Evolutionary conservation across 2,797 vertebrate species (phyloP).

Genomic region (Fistularia commersonii): DNA sequence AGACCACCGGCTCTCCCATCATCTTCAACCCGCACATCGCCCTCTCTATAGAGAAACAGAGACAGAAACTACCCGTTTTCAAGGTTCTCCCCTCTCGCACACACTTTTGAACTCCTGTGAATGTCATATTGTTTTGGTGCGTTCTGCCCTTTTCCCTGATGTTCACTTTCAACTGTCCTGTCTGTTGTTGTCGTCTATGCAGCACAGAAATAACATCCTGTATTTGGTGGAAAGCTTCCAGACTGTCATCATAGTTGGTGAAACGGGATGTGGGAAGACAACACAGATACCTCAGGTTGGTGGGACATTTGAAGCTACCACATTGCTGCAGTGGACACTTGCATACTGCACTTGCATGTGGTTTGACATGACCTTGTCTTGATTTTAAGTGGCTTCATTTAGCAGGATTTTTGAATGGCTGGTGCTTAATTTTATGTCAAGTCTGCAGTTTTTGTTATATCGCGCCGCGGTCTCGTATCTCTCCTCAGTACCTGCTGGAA

Average conservation of each 20-base stretch:
- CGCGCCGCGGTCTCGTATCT: constrained; percentile 1
- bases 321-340: background rate
- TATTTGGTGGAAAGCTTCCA: constrained; percentile 95
- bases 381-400: background rate
- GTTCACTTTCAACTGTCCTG: no score
- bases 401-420: background rate
- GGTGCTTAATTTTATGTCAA: background rate
- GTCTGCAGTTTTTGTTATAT: background rate
- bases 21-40: constrained; percentile 90
- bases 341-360: background rate
- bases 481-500: constrained; percentile 89
- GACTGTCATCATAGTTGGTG: constrained; percentile 94
- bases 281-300: constrained; percentile 94
- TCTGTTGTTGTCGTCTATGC: constrained; percentile 31
- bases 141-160: no score
- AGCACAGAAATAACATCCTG: constrained; percentile 98
- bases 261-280: constrained; percentile 97
- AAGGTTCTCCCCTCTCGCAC: constrained; percentile 75
- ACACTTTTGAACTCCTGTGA: background rate
- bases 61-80: constrained; percentile 95
- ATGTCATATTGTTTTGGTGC: no score
- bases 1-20: constrained; percentile 81
- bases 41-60: constrained; percentile 94
- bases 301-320: constrained; percentile 1
- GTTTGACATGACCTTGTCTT: background rate